A percentile compares a stretch with the other conserved stretches of the same genome.
Conservation (phyloP, 2,113 vertebrate species). For the Macrotis lagotis region DNA sequence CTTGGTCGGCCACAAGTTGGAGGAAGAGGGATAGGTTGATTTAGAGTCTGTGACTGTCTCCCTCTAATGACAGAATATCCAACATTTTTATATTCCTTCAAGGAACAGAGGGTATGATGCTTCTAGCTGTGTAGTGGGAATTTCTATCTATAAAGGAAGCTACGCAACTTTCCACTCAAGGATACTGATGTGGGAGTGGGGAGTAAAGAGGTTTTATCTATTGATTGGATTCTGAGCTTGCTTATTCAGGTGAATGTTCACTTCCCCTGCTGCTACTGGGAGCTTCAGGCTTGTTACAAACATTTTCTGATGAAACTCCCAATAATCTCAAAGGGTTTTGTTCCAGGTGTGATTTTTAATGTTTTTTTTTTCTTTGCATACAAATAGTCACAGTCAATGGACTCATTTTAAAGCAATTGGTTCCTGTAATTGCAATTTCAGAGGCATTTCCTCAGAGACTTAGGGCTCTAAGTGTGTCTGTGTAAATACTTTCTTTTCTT, state of each 20-base stretch:
- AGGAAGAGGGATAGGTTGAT: neutral
- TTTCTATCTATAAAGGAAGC: neutral
- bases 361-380: neutral
- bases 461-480: neutral
- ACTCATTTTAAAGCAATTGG: neutral
- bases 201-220: neutral
- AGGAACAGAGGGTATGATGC: neutral
- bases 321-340: neutral
- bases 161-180: neutral
- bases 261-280: slow-evolving; percentile 1
- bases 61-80: neutral
- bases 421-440: neutral
- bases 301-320: neutral
- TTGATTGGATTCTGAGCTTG: neutral
- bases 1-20: neutral
- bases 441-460: neutral
- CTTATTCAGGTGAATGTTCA: neutral
- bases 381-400: neutral
- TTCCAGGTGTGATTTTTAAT: neutral
- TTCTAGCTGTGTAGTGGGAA: neutral
- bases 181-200: neutral
- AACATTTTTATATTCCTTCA: neutral
- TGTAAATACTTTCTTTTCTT: neutral
- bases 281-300: neutral
- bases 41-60: neutral